A percentile compares a stretch with the other conserved stretches of the same genome.
Conservation (phyloP, 2,888 invertebrate genomes). For the Biston stratarius region DNA sequence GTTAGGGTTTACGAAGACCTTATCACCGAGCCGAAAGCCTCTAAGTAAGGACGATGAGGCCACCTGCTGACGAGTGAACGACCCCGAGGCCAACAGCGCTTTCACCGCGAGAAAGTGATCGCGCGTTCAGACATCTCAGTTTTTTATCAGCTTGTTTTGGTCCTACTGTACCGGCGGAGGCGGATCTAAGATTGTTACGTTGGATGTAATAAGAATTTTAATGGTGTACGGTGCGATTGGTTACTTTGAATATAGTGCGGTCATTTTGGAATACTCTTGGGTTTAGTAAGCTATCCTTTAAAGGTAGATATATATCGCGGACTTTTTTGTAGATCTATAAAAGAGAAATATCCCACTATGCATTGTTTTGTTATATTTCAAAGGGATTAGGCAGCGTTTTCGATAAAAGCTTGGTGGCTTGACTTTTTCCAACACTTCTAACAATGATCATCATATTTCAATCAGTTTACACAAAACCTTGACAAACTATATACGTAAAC, state of each 20-base stretch:
- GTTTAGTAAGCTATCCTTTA: neutral
- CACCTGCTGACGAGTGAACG: slow-evolving; percentile 33
- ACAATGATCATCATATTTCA: no score
- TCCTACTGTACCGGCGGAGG: slow-evolving; percentile 38
- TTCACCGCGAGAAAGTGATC: slow-evolving; percentile 58
- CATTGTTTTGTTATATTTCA: no score
- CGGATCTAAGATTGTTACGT: slow-evolving; percentile 35
- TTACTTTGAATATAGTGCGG: neutral
- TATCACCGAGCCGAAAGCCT: neutral
- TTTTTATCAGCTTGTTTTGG: slow-evolving; percentile 46
- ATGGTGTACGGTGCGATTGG: neutral
- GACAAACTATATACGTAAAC: no score
- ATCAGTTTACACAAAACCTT: no score
- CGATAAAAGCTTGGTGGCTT: no score
- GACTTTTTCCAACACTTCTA: no score
- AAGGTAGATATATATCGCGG: no score
- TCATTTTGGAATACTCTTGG: neutral
- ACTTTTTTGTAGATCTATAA: no score
- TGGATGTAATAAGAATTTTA: slow-evolving; percentile 16
- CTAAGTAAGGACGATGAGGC: slow-evolving; percentile 27
- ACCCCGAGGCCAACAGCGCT: slow-evolving; percentile 46
- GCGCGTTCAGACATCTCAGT: slow-evolving; percentile 48
- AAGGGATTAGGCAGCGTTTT: no score
- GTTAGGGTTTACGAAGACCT: no score
- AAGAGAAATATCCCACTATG: no score